phyloP scores from a whole-genome alignment of 2,888 invertebrate species.

The Rutpela maculata region DNA sequence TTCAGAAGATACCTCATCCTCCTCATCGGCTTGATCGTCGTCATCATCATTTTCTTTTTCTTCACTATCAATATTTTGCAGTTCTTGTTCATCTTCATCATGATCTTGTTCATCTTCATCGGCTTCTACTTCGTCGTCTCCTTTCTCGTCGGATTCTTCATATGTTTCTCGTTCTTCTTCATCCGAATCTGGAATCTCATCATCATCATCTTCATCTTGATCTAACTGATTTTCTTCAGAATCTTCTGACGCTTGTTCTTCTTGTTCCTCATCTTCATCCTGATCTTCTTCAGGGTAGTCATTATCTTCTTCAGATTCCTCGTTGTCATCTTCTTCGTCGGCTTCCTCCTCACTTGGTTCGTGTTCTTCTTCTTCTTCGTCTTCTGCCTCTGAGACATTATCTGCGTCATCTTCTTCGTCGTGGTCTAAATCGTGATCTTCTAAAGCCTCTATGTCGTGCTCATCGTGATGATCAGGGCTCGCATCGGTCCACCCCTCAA shows the following conservation, averaged over 20 bases:
- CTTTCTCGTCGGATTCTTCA: constrained; percentile 62
- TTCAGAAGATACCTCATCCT: constrained; percentile 55
- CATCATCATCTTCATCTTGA: constrained; percentile 49
- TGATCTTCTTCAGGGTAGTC: constrained; percentile 66
- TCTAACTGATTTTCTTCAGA: constrained; percentile 52
- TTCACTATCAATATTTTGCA: constrained; percentile 51
- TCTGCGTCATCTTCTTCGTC: constrained; percentile 70
- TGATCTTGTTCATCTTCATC: constrained; percentile 55
- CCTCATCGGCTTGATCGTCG: constrained; percentile 60
- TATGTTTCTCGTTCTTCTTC: constrained; percentile 65
- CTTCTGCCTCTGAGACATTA: constrained; percentile 64
- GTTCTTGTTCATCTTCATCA: constrained; percentile 54
- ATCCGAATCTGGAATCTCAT: constrained; percentile 65
- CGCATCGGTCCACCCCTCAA: constrained; percentile 88
- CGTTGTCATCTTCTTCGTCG: constrained; percentile 55
- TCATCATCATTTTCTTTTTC: constrained; percentile 44
- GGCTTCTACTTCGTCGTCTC: constrained; percentile 53
- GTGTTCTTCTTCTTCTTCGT: constrained; percentile 61
- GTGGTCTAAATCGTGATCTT: constrained; percentile 74
- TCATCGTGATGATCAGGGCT: constrained; percentile 71
- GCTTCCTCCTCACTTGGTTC: constrained; percentile 50
- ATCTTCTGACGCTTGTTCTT: constrained; percentile 69
- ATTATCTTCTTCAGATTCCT: constrained; percentile 60
- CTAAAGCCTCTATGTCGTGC: constrained; percentile 69
- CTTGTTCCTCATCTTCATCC: constrained; percentile 60